These are phyloP conservation scores for Eristalis pertinax DNA, from an alignment of 2,888 invertebrate species.

Conservation along the genomic window DNA sequence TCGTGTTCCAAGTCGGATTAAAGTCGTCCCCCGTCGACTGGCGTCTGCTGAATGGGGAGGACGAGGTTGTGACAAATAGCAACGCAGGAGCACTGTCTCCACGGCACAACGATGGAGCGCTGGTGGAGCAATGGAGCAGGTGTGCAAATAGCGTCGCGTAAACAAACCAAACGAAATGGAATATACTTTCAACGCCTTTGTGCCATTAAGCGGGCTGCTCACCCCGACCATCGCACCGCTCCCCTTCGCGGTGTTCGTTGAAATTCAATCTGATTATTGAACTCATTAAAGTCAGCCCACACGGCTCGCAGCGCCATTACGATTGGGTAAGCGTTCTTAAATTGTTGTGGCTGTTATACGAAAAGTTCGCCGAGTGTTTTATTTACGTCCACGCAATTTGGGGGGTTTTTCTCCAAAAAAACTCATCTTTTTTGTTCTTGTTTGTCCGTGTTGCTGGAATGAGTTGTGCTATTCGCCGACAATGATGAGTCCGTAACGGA, in stretches of 20 bases:
- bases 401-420: not conserved
- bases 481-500: not conserved
- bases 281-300: slow-evolving; percentile 14
- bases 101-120: not conserved
- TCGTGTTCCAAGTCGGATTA: slow-evolving; percentile 5
- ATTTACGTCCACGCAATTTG: slow-evolving; percentile 20
- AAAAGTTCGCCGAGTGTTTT: slow-evolving; percentile 20
- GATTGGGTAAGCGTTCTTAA: not conserved
- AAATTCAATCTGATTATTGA: slow-evolving; percentile 16
- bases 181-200: slow-evolving; percentile 2
- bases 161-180: not conserved
- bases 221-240: not conserved
- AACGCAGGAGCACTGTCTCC: not conserved
- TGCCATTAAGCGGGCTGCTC: not conserved
- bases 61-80: not conserved
- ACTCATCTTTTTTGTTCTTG: not conserved
- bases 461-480: not conserved
- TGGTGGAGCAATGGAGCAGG: slow-evolving; percentile 9
- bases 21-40: not conserved
- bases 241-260: not conserved
- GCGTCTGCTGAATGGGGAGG: not conserved
- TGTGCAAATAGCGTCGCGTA: not conserved
- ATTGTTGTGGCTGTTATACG: not conserved
- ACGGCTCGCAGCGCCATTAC: slow-evolving; percentile 4
- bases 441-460: not conserved